These are phyloP conservation scores for Trachemys scripta DNA, from an alignment of 2,113 vertebrate genomes.

Conservation along the genomic window DNA sequence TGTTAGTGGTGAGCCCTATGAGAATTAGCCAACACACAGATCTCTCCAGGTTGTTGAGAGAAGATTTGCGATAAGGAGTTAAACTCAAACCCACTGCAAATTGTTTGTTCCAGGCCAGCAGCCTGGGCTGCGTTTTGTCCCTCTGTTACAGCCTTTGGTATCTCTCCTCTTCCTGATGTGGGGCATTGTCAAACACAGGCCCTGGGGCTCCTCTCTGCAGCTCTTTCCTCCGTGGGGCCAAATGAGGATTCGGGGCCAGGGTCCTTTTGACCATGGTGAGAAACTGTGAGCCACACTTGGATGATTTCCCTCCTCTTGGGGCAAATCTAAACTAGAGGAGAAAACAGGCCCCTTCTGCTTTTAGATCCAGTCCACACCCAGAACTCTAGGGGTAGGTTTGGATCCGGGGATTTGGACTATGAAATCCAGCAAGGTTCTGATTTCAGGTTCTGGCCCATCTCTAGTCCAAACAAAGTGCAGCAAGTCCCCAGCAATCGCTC, in stretches of 20 bases:
- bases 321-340: neutral
- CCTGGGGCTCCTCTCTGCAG: too few species aligned
- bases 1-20: rapidly evolving
- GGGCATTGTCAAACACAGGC: neutral
- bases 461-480: neutral
- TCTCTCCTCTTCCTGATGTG: neutral
- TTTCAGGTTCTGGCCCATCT: neutral
- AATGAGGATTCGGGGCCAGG: neutral
- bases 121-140: neutral
- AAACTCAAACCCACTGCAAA: neutral
- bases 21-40: neutral
- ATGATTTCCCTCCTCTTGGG: neutral
- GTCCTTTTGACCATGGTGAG: neutral
- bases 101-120: neutral
- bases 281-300: neutral
- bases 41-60: neutral
- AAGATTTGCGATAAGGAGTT: neutral
- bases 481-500: too few species aligned
- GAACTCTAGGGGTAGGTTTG: neutral
- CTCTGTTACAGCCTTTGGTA: neutral
- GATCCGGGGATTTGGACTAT: neutral
- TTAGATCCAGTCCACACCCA: too few species aligned
- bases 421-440: neutral
- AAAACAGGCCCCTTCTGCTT: too few species aligned
- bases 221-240: neutral